These are phyloP conservation scores for Palythoa grandiflora DNA, from an alignment of 92 coral and sea anemone genomes.

Conservation along the genomic window DNA sequence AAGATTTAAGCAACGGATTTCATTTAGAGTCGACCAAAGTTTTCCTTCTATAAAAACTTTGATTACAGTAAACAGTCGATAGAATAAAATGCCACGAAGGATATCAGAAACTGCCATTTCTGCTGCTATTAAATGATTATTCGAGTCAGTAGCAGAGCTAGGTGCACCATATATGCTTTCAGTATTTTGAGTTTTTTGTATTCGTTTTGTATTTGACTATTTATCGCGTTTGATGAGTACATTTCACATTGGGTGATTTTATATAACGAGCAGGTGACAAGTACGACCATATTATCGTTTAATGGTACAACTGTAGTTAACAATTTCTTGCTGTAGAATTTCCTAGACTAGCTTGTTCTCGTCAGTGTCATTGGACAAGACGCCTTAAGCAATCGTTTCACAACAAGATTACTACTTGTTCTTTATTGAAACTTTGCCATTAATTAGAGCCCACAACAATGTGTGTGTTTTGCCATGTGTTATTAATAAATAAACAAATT, in stretches of 20 bases:
- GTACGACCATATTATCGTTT: too few relatives aligned
- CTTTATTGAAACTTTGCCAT: neutral
- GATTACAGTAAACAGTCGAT: neutral
- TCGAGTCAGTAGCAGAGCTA: too few relatives aligned
- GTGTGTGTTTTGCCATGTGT: constrained; percentile 36
- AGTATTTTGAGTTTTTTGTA: too few relatives aligned
- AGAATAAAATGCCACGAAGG: neutral
- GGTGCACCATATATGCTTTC: too few relatives aligned
- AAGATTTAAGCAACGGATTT: too few relatives aligned
- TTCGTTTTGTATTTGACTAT: too few relatives aligned
- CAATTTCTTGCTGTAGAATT: neutral
- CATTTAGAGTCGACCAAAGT: too few relatives aligned
- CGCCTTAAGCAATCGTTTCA: neutral
- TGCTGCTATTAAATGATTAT: too few relatives aligned
- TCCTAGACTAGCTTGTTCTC: neutral
- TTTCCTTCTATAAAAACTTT: neutral
- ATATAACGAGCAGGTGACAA: too few relatives aligned
- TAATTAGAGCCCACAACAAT: constrained; percentile 35
- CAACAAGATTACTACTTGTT: neutral
- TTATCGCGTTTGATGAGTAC: too few relatives aligned
- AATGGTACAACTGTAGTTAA: too few relatives aligned
- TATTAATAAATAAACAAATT: constrained; percentile 49
- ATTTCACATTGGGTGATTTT: too few relatives aligned
- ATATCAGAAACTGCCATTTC: neutral
- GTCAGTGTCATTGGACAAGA: neutral